Evolutionary conservation across 64 coral and sea anemone species (phyloP).

Genomic region (Actinia equina): DNA sequence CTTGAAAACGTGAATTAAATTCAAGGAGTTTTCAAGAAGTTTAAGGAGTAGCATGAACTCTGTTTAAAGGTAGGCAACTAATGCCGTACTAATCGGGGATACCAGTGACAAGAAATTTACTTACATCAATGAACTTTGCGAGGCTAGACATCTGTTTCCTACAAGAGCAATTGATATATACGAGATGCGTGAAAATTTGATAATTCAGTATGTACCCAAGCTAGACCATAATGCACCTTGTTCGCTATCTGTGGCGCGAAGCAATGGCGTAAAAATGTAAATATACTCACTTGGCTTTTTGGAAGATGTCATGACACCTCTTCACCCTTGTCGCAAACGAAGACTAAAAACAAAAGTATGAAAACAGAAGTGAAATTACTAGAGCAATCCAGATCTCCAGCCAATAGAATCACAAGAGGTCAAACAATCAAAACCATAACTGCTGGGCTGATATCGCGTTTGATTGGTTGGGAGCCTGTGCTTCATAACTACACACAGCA

Average conservation of each 20-base stretch:
- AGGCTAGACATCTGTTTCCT: constrained; percentile 35
- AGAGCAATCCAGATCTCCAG: neutral
- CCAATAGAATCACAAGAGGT: neutral
- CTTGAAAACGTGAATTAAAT: too few species aligned
- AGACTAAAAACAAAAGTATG: constrained; percentile 51
- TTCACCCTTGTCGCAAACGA: constrained; percentile 81
- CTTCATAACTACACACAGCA: too few species aligned
- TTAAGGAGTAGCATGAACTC: too few species aligned
- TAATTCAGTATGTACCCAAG: too few species aligned
- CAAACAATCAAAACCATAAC: too few species aligned
- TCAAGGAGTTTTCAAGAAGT: too few species aligned
- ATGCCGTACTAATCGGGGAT: too few species aligned
- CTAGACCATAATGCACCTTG: too few species aligned
- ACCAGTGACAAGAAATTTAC: neutral
- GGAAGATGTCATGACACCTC: constrained; percentile 82
- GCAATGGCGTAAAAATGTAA: neutral
- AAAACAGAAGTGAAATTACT: neutral
- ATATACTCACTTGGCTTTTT: constrained; percentile 72
- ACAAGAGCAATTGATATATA: neutral
- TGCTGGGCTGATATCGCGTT: too few species aligned
- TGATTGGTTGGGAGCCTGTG: too few species aligned
- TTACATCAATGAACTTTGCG: constrained; percentile 65
- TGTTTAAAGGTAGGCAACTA: too few species aligned
- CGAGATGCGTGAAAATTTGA: neutral
- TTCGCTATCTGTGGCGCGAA: neutral